These are phyloP conservation scores for Toxotes lorentzi DNA, from an alignment of 2,797 vertebrate genomes.

Conservation along the genomic window DNA sequence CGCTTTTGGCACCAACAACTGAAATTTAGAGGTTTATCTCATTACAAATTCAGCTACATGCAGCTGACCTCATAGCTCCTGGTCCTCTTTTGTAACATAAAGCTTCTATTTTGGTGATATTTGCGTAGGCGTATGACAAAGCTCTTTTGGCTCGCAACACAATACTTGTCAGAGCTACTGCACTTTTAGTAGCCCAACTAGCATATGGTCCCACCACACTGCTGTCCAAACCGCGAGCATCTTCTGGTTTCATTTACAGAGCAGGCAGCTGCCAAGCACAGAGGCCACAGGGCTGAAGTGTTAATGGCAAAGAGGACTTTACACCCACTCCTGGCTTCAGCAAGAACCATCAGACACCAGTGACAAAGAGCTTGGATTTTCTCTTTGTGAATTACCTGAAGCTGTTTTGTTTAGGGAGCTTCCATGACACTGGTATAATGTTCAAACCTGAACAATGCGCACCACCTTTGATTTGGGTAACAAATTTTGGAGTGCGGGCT, in stretches of 20 bases:
- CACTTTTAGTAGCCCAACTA: conserved; percentile 81
- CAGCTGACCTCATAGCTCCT: conserved; percentile 78
- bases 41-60: conserved; percentile 75
- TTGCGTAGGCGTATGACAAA: conserved; percentile 81
- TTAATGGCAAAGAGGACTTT: conserved; percentile 80
- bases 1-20: conserved; percentile 69
- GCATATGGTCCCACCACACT: conserved; percentile 81
- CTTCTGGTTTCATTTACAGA: conserved; percentile 87
- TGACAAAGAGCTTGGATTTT: conserved; percentile 78
- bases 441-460: conserved; percentile 73
- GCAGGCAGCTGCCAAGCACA: conserved; percentile 81
- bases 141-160: conserved; percentile 77
- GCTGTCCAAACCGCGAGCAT: conserved; percentile 84
- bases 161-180: conserved; percentile 84
- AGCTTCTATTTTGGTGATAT: conserved; percentile 81
- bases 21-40: conserved; percentile 75
- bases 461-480: conserved; percentile 80
- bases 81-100: conserved; percentile 76
- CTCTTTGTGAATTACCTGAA: conserved; percentile 80
- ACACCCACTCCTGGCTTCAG: conserved; percentile 72
- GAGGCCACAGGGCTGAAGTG: conserved; percentile 83
- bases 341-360: conserved; percentile 65
- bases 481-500: conserved; percentile 65
- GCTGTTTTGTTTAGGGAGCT: conserved; percentile 78
- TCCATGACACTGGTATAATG: conserved; percentile 82